Evolutionary conservation across 2,888 invertebrate species (phyloP).

Genomic region (Platycnemis pennipes): DNA sequence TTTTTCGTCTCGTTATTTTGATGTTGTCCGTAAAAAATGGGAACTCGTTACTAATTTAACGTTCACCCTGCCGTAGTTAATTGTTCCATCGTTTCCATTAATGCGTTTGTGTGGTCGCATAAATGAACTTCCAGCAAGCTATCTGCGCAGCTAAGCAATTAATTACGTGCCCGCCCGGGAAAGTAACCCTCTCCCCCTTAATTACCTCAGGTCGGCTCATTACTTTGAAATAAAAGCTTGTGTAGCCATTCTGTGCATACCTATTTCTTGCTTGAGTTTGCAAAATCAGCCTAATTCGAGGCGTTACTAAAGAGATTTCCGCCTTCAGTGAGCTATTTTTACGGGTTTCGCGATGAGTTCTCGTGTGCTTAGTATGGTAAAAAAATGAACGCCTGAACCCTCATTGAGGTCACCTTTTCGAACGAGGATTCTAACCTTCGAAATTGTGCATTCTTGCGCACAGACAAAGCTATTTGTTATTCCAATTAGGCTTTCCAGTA

Average conservation of each 20-base stretch:
- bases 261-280: neutral
- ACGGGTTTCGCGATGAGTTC: neutral
- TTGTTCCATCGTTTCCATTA: slow-evolving; percentile 4
- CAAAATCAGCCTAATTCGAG: neutral
- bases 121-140: neutral
- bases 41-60: neutral
- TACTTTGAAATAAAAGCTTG: neutral
- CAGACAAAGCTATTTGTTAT: neutral
- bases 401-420: neutral
- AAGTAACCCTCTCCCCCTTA: neutral
- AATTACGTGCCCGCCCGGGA: neutral
- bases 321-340: neutral
- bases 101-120: neutral
- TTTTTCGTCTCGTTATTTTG: neutral
- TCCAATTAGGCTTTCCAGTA: neutral
- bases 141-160: neutral
- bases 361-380: neutral
- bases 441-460: neutral
- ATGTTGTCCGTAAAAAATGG: neutral
- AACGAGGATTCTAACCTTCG: neutral
- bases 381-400: neutral
- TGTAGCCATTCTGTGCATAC: neutral
- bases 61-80: neutral
- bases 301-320: neutral
- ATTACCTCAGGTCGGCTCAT: neutral